These are phyloP conservation scores for Setipinna tenuifilis DNA, from an alignment of 2,797 vertebrate species.

Conservation along the genomic window DNA sequence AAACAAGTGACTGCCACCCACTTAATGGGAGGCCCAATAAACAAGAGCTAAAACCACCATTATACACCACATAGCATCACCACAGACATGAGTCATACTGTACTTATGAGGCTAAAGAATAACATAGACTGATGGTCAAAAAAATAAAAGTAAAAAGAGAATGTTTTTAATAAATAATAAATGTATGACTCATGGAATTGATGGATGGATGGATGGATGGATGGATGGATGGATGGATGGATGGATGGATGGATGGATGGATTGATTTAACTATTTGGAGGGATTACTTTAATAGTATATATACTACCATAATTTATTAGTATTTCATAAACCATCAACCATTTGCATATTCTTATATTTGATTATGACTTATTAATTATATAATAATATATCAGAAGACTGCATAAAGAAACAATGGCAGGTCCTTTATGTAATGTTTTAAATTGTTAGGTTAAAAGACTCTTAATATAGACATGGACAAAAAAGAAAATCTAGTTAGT, in stretches of 20 bases:
- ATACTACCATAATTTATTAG: too few relatives aligned
- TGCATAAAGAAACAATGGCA: background rate
- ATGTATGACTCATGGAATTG: background rate
- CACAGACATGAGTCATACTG: background rate
- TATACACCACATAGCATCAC: background rate
- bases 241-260: background rate
- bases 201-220: background rate
- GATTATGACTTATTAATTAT: background rate
- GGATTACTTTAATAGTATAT: too few relatives aligned
- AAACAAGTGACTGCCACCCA: slow-evolving; percentile 23
- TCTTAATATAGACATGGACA: too few relatives aligned
- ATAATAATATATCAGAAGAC: background rate
- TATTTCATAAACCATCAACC: background rate
- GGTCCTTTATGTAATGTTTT: too few relatives aligned
- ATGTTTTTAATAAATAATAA: background rate
- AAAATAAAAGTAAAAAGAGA: background rate
- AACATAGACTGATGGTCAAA: background rate
- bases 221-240: background rate
- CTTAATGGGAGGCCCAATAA: background rate
- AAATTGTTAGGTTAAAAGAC: too few relatives aligned
- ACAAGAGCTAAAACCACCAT: background rate
- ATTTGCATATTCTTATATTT: background rate
- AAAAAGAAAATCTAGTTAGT: too few relatives aligned
- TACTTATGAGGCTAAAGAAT: background rate
- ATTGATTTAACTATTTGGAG: background rate